A percentile compares a stretch with the other conserved stretches of the same genome.
These are phyloP conservation scores for Pteruthius melanotis DNA, from an alignment of 2,113 vertebrate species.

Conservation along the genomic window DNA sequence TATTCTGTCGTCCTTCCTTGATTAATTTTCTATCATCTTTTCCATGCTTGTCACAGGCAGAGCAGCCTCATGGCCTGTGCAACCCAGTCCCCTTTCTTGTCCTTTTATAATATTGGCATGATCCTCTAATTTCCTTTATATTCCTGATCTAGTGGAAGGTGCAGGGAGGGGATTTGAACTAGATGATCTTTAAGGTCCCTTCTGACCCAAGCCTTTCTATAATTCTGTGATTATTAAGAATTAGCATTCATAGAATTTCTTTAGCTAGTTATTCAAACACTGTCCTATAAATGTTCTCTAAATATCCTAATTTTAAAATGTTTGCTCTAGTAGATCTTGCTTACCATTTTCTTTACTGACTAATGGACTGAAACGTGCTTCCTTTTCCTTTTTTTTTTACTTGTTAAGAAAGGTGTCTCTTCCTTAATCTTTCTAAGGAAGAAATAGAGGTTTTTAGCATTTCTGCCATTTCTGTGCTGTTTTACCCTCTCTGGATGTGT, in stretches of 20 bases:
- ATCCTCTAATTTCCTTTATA: background rate
- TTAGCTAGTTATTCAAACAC: background rate
- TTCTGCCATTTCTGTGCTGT: background rate
- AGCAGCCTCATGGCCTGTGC: rapidly evolving
- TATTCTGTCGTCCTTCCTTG: background rate
- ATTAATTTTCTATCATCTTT: background rate
- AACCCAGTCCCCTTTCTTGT: rapidly evolving
- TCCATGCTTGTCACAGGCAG: background rate
- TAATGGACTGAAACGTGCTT: background rate
- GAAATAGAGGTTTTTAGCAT: background rate
- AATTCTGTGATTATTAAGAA: background rate
- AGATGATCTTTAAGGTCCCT: background rate
- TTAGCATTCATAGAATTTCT: background rate
- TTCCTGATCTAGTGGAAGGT: background rate
- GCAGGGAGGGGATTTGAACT: background rate
- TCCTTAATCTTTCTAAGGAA: background rate
- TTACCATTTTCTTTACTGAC: background rate
- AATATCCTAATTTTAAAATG: background rate
- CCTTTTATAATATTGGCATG: background rate
- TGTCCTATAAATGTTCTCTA: background rate
- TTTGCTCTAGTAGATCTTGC: background rate
- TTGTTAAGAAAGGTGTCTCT: background rate
- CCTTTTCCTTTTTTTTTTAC: background rate
- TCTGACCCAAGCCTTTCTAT: background rate
- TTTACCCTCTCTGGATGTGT: background rate